Base-by-base conservation (phyloP, 2,113 vertebrate genomes). In the Gymnorhina tibicen region DNA sequence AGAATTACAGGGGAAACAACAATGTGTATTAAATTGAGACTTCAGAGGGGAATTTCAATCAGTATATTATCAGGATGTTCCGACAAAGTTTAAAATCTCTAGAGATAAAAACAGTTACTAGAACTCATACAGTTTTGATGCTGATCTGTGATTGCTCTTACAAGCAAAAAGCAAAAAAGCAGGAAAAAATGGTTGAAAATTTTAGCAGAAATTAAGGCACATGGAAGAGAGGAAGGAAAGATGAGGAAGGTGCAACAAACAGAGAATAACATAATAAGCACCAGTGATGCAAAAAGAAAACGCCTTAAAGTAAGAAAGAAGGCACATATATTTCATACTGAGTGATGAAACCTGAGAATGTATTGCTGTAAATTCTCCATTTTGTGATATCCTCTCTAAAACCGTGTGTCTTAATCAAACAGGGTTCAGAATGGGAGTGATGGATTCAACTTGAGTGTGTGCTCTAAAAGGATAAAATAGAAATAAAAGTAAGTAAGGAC, bases 11-110 rank as follows among this genome's bases (percentile, higher is more conserved):
- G 42, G 66, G 58, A 95, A 94, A 90, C 85, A 91, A 89, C 73
- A 79, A 6, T 67, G 64, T 47, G 46, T 80, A 78, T 87, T 92
- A 93, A 95, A 91, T 47, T 92, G 93, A 80, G 75, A 79, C 55
- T 69, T 73, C 85, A 82, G 68, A 91, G 46, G 90, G 82, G 94
- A 95, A 96, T 94, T 96, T 92, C 66, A 94, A 91, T 95, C 85
- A 92, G 60, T 24, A n/a, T 79, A 93, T 95, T 96, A 79, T 56
- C 66, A 69, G 68, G 69, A 83, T 93, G 93, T 78, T 91, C 96
- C 93, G 91, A 91, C 67, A 84, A 89, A 93, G 35, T 91, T 95
- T 90, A 79, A 85, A 84, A 90, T 86, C 91, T 90, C 93, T 68
- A 30, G 94, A 83, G 91, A 63, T 58, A 60, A 53, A 89, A 89